phyloP scores from a whole-genome alignment of 2,113 vertebrate genomes.

The Typhlomys cinereus region DNA sequence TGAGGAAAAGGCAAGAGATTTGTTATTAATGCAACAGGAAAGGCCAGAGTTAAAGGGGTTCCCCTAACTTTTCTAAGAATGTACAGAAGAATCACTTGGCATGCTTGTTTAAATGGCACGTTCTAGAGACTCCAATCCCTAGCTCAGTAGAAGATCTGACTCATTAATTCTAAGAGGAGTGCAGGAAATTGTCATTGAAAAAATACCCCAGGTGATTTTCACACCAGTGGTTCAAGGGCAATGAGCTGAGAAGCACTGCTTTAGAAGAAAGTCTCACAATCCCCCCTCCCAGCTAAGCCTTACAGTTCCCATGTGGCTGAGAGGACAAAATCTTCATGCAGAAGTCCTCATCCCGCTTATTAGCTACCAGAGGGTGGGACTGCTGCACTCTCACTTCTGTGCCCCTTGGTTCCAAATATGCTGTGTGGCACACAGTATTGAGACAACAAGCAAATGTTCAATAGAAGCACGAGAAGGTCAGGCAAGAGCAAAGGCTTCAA shows the following conservation, averaged over 20 bases:
- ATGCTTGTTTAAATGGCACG: conserved; percentile 7
- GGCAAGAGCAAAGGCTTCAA: neutral
- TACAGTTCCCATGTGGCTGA: neutral
- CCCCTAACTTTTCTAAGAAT: neutral
- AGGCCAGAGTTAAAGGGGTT: neutral
- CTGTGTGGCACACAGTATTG: neutral
- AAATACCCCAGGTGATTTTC: conserved; percentile 20
- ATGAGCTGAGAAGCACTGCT: neutral
- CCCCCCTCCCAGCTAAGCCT: neutral
- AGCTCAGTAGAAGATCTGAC: neutral
- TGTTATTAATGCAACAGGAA: neutral
- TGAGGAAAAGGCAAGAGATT: neutral
- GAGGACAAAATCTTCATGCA: neutral
- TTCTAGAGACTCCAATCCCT: neutral
- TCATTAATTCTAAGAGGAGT: conserved; percentile 48
- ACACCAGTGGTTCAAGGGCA: neutral
- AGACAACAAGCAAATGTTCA: neutral
- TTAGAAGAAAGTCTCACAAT: neutral
- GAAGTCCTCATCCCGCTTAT: too few species aligned
- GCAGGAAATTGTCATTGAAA: conserved; percentile 30
- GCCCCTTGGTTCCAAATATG: neutral
- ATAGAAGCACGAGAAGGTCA: neutral
- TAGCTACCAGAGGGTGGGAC: too few species aligned
- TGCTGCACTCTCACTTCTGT: neutral
- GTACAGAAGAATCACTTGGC: neutral